These are phyloP conservation scores for Athetis lepigone DNA, from an alignment of 2,888 invertebrate genomes.

Conservation along the genomic window DNA sequence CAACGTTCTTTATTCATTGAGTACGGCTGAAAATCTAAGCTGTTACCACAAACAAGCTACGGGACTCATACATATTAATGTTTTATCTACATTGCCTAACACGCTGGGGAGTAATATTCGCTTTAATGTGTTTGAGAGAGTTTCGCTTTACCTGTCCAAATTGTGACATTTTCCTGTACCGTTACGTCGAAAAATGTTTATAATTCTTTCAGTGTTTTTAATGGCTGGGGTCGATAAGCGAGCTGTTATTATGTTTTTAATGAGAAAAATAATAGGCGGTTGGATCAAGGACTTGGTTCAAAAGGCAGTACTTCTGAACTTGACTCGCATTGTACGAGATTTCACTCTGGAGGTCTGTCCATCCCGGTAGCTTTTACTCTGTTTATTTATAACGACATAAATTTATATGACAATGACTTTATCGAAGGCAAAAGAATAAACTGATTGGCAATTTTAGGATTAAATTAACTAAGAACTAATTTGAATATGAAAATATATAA, in stretches of 20 bases:
- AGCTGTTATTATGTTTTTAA: conserved; percentile 16
- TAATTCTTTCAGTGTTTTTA: conserved; percentile 50
- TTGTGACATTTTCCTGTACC: conserved; percentile 61
- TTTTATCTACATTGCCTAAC: conserved; percentile 85
- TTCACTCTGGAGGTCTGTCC: too few species aligned
- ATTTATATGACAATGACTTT: too few species aligned
- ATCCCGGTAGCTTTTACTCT: too few species aligned
- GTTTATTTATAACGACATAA: too few species aligned
- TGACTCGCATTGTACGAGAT: too few species aligned
- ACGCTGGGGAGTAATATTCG: conserved; percentile 76
- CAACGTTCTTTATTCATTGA: conserved; percentile 83
- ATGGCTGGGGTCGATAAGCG: conserved; percentile 24
- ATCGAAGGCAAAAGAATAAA: too few species aligned
- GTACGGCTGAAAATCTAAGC: conserved; percentile 83
- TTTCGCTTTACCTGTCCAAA: conserved; percentile 77
- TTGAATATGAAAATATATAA: too few species aligned
- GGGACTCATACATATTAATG: conserved; percentile 88
- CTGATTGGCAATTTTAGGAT: too few species aligned
- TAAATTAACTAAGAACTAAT: too few species aligned
- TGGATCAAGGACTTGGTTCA: too few species aligned
- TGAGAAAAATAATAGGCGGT: conserved; percentile 3
- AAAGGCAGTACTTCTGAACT: too few species aligned
- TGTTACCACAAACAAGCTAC: conserved; percentile 82
- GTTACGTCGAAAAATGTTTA: conserved; percentile 42
- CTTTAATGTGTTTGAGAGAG: conserved; percentile 83